Evolutionary conservation across 1,140 invertebrate species (phyloP).

Genomic region (Ectropis grisescens): DNA sequence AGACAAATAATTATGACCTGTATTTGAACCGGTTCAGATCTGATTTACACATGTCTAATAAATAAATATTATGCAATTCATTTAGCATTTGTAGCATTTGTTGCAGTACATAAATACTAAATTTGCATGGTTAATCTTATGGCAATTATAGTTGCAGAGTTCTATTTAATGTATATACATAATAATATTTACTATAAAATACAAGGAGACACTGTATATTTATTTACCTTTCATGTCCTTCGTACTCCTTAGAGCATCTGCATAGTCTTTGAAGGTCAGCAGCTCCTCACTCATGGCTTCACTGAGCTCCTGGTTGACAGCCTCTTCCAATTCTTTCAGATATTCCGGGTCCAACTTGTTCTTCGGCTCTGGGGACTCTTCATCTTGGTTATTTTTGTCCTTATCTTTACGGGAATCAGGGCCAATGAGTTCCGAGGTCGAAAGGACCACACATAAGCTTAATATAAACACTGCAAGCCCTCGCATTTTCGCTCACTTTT

Average conservation of each 20-base stretch:
- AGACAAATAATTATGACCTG: too few species aligned
- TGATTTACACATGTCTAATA: too few species aligned
- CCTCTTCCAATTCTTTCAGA: too few species aligned
- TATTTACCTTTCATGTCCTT: constrained; percentile 25
- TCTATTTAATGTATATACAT: too few species aligned
- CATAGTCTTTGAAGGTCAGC: constrained; percentile 28
- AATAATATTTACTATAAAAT: too few species aligned
- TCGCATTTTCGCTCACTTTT: constrained; percentile 26
- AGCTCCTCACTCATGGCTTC: constrained; percentile 38
- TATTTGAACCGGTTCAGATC: too few species aligned
- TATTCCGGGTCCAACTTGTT: too few species aligned
- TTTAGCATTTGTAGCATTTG: too few species aligned
- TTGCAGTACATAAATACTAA: too few species aligned
- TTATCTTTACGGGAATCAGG: constrained; percentile 29
- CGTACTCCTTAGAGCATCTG: constrained; percentile 26
- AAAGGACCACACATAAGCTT: constrained; percentile 32
- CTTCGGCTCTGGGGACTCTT: constrained; percentile 18
- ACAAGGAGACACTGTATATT: constrained; percentile 20
- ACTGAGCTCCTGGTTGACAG: constrained; percentile 18
- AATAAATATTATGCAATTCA: too few species aligned
- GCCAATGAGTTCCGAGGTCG: constrained; percentile 36
- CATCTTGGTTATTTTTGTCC: constrained; percentile 26
- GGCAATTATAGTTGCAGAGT: too few species aligned
- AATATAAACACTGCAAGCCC: constrained; percentile 31
- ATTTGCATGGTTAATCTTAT: too few species aligned